A percentile compares a stretch with the other conserved stretches of the same genome.
Conservation (phyloP, 2,797 vertebrate species). For the Enteromius trimaculatus region DNA sequence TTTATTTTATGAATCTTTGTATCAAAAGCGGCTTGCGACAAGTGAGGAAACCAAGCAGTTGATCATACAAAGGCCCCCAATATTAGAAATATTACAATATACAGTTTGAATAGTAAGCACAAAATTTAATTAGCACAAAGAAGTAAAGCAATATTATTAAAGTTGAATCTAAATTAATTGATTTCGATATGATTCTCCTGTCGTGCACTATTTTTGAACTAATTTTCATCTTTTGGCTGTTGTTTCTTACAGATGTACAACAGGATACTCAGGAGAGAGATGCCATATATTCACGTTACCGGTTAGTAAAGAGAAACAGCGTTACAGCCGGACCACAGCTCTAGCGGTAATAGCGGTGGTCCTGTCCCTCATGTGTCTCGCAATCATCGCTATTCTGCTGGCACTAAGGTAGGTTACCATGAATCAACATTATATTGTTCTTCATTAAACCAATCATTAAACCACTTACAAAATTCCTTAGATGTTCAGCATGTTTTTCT, state of each 20-base stretch:
- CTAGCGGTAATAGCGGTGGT: constrained; percentile 80
- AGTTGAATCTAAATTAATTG: background rate
- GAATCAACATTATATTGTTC: background rate
- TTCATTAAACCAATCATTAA: constrained; percentile 9
- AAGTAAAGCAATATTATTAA: background rate
- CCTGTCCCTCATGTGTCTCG: constrained; percentile 82
- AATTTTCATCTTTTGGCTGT: background rate
- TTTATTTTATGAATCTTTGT: too few species aligned
- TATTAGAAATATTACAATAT: background rate
- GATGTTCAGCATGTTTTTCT: constrained; percentile 3
- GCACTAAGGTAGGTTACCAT: constrained; percentile 77
- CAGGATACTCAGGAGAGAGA: constrained; percentile 82
- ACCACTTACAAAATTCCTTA: background rate
- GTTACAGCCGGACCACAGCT: constrained; percentile 80
- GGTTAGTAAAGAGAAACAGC: constrained; percentile 70
- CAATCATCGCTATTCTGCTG: constrained; percentile 80
- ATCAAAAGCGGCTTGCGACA: background rate
- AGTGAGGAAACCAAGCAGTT: background rate
- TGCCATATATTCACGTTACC: constrained; percentile 81
- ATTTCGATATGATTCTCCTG: background rate
- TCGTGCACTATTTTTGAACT: background rate
- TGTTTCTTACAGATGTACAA: constrained; percentile 76
- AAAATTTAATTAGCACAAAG: background rate
- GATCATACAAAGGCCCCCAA: background rate
- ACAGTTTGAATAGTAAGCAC: background rate